Evolutionary conservation across 2,797 vertebrate species (phyloP).

Genomic region (Karalla daura): DNA sequence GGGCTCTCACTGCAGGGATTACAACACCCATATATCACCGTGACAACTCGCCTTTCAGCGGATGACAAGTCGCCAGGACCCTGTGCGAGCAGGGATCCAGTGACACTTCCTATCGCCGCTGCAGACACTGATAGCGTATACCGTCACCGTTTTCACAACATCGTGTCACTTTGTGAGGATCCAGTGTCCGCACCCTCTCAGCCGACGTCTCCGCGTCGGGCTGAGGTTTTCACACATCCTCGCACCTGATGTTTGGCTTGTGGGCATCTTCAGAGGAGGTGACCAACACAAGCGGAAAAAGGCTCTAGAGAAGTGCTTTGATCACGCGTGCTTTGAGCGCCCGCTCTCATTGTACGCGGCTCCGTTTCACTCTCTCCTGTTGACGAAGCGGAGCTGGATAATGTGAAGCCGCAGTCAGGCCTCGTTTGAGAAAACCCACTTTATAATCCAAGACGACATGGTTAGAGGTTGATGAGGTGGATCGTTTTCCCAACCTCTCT

Average conservation of each 20-base stretch:
- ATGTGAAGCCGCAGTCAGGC: constrained; percentile 47
- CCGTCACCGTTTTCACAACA: constrained; percentile 76
- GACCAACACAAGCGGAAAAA: constrained; percentile 43
- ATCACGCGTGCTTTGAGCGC: constrained; percentile 46
- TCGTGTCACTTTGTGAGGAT: constrained; percentile 62
- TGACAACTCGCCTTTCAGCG: constrained; percentile 86
- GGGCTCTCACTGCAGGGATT: constrained; percentile 85
- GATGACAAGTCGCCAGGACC: constrained; percentile 83
- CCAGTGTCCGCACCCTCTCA: constrained; percentile 49
- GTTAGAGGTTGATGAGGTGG: constrained; percentile 51
- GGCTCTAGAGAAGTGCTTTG: constrained; percentile 56
- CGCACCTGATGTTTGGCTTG: constrained; percentile 60
- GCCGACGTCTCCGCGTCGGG: constrained; percentile 39
- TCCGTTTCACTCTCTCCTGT: constrained; percentile 56
- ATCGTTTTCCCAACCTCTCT: constrained; percentile 47
- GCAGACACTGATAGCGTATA: constrained; percentile 71
- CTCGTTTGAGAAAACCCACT: constrained; percentile 49
- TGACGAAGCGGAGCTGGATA: constrained; percentile 25
- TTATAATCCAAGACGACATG: constrained; percentile 52
- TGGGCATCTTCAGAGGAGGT: constrained; percentile 50
- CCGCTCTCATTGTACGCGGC: constrained; percentile 41
- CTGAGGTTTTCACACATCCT: constrained; percentile 55
- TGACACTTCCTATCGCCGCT: constrained; percentile 82
- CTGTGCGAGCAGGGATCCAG: constrained; percentile 73
- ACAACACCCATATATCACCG: constrained; percentile 86